Evolutionary conservation across 1,140 invertebrate genomes (phyloP), one percentile per base, ranked within the genome.

Genomic region (Drosophila punjabiensis): DNA sequence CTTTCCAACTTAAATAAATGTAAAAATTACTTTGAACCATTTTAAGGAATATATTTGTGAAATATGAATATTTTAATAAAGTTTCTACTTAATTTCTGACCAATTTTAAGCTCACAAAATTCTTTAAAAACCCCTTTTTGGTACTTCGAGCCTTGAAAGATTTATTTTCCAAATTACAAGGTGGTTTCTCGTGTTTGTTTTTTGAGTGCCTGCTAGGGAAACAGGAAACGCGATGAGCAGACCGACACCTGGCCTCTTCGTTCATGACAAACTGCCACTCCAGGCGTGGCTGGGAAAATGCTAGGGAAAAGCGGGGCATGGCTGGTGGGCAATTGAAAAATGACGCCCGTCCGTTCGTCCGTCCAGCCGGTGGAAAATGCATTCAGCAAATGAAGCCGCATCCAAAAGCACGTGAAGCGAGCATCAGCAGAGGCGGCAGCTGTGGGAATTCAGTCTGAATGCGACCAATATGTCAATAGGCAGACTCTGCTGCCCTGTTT

Each of bases 211-310:
- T 24, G 11, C 7, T 4, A 10, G 68, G 64, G 65, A 45, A 66
- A 74, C 68, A 74, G 70, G 70, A 74, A 74, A 53, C 69, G 70
- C 70, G 70, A 73, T 74, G 70, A 74, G 56, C 70, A 74, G 55
- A 53, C 55, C 55, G 55, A 74, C 70, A 74, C 70, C 70, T 74
- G 70, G 70, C 68, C 73, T 32, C 43, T 53, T 20, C 20, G 66
- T 41, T 68, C 73, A 84, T 85, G 82, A 86, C 82, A 85, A 85
- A 85, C 82, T 81, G 82, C 74, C 67, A 84, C 82, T 84, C 28
- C 48, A 63, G 84, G 60, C 67, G 80, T 76, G 59, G 39, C 64
- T 74, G 68, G 71, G 55, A 62, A 71, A 73, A 48, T 18, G 64
- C 24, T 43, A 16, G 47, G 66, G 35, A 48, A 35, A 41, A 35